Percentiles rank a stretch among this genome's conserved stretches.
Evolutionary conservation across 1,140 invertebrate genomes (phyloP).

Genomic region (Tetragnatha versicolor): DNA sequence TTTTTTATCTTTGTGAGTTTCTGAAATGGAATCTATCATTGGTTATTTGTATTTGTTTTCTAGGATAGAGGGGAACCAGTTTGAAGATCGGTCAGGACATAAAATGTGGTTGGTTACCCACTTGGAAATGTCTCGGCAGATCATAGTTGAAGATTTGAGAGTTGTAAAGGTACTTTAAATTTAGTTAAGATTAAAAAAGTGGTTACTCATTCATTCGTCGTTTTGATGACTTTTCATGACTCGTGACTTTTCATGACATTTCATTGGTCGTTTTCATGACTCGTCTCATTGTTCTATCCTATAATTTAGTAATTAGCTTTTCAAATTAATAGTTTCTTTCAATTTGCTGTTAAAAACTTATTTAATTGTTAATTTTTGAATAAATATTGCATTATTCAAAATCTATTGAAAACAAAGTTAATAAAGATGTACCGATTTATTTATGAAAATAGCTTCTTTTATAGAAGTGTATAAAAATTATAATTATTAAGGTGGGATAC

Average conservation of each 20-base stretch:
- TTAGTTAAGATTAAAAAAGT: background rate
- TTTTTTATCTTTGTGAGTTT: too few relatives aligned
- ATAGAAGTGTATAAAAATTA: too few relatives aligned
- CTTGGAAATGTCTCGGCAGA: slow-evolving; percentile 77
- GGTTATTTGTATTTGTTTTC: slow-evolving; percentile 11
- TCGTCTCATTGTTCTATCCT: too few relatives aligned
- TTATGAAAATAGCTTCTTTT: too few relatives aligned
- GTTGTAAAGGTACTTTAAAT: slow-evolving; percentile 76
- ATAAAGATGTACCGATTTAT: too few relatives aligned
- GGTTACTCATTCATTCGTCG: background rate
- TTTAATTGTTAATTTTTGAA: too few relatives aligned
- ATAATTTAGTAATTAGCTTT: too few relatives aligned
- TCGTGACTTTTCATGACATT: background rate
- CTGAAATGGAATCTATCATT: background rate
- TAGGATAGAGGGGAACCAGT: slow-evolving; percentile 76
- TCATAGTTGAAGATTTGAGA: slow-evolving; percentile 89
- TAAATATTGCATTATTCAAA: too few relatives aligned
- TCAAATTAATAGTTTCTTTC: too few relatives aligned
- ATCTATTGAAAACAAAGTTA: too few relatives aligned
- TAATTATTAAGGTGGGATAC: too few relatives aligned
- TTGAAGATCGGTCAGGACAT: slow-evolving; percentile 88
- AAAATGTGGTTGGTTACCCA: slow-evolving; percentile 93
- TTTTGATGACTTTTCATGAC: background rate
- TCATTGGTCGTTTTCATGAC: background rate
- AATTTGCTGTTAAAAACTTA: too few relatives aligned